Conservation (phyloP, 2,113 vertebrate genomes). For the Fukomys damarensis region DNA sequence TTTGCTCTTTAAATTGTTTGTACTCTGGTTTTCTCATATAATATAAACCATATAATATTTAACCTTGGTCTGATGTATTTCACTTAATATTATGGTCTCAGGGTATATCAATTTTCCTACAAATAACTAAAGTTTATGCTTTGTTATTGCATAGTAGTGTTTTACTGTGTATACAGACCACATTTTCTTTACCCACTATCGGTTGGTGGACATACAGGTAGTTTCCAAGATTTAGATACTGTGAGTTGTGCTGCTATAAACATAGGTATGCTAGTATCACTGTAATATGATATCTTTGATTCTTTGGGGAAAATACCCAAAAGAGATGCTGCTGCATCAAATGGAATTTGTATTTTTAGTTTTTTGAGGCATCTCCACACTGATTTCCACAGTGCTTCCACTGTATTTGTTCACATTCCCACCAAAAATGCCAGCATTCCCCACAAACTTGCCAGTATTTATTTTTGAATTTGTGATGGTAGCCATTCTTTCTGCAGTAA, state of each 20-base stretch:
- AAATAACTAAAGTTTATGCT: neutral
- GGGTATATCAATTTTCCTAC: neutral
- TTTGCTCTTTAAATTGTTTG: neutral
- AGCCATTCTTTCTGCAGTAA: neutral
- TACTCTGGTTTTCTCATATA: neutral
- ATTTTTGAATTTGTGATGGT: neutral
- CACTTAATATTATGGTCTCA: neutral
- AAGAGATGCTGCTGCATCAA: neutral
- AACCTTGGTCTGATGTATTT: neutral
- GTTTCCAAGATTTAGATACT: neutral
- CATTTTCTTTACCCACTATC: neutral
- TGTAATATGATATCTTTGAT: neutral
- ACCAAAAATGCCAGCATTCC: neutral
- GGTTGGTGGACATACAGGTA: neutral
- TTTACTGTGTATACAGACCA: neutral
- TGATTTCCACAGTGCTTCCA: neutral
- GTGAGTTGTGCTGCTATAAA: neutral
- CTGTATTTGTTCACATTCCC: neutral
- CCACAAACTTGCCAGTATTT: neutral
- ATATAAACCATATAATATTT: neutral
- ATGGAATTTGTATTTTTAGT: neutral
- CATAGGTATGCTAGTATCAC: neutral
- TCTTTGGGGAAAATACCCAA: neutral
- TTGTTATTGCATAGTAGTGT: neutral
- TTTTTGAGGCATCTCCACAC: neutral